A percentile compares a stretch with the other conserved stretches of the same genome.
phyloP scores from a whole-genome alignment of 2,797 vertebrate species.

The Cynodonichthys magdalenae region DNA sequence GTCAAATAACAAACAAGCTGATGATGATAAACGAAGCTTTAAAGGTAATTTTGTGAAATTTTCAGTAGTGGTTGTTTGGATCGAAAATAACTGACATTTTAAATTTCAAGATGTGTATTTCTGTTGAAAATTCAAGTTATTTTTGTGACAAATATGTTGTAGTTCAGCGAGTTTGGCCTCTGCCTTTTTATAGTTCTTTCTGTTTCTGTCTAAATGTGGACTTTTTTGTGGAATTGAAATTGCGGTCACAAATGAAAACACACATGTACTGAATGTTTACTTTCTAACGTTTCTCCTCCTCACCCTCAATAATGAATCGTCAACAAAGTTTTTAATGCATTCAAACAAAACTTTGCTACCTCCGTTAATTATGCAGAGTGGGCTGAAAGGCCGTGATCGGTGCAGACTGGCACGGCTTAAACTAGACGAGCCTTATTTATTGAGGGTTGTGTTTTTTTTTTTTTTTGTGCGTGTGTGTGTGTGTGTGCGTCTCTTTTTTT shows the following conservation, averaged over 20 bases:
- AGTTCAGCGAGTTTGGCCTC: conserved; percentile 44
- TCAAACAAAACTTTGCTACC: conserved; percentile 65
- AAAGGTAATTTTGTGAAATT: background rate
- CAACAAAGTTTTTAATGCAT: conserved; percentile 75
- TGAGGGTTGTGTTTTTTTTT: conserved; percentile 61
- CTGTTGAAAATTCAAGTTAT: conserved; percentile 65
- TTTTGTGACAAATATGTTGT: conserved; percentile 73
- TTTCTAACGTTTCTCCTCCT: conserved; percentile 17
- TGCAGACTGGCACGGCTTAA: conserved; percentile 61
- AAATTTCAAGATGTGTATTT: conserved; percentile 47
- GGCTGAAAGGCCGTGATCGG: conserved; percentile 67
- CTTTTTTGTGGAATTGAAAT: conserved; percentile 76
- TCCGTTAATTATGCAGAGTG: conserved; percentile 73
- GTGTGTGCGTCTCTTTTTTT: no score
- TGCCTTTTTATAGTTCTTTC: conserved; percentile 79
- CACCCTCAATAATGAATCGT: conserved; percentile 46
- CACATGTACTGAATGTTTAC: conserved; percentile 65
- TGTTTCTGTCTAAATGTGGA: conserved; percentile 79
- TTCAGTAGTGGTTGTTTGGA: conserved; percentile 7
- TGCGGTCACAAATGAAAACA: conserved; percentile 71
- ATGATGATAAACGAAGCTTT: background rate
- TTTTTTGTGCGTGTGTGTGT: no score
- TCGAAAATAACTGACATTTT: no score
- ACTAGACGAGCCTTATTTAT: conserved; percentile 74
- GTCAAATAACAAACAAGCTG: no score